A percentile compares a stretch with the other conserved stretches of the same genome.
phyloP scores from a whole-genome alignment of 2,888 invertebrate genomes.

The Leptinotarsa haldemani region DNA sequence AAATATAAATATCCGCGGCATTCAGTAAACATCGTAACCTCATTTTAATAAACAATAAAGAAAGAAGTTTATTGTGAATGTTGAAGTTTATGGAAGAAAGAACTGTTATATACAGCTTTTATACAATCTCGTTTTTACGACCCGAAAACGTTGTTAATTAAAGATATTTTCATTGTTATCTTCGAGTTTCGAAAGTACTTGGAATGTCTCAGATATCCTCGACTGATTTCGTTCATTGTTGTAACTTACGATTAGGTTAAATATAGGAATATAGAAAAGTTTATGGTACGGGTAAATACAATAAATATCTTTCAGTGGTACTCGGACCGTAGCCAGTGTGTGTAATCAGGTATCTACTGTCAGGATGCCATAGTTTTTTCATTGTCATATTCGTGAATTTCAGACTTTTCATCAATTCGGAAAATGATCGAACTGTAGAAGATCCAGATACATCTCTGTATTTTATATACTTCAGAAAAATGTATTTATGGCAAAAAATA shows the following conservation, averaged over 20 bases:
- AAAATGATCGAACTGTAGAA: no score
- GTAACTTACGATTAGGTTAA: conserved; percentile 9
- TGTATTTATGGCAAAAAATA: no score
- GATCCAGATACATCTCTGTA: no score
- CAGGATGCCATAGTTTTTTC: no score
- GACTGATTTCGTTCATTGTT: conserved; percentile 25
- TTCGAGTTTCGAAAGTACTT: conserved; percentile 39
- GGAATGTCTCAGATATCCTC: conserved; percentile 31
- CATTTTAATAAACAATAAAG: conserved; percentile 64
- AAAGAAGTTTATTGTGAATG: conserved; percentile 44
- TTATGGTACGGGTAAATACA: not conserved
- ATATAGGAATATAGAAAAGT: not conserved
- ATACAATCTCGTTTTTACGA: conserved; percentile 46
- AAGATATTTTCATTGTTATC: conserved; percentile 48
- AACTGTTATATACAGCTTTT: conserved; percentile 45
- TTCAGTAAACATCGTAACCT: conserved; percentile 55
- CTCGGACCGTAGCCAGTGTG: no score
- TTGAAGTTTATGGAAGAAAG: conserved; percentile 47
- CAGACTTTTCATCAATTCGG: no score
- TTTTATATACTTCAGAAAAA: no score
- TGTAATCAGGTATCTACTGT: no score
- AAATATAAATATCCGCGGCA: conserved; percentile 37
- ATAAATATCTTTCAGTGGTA: no score
- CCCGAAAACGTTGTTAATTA: conserved; percentile 46
- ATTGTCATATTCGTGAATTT: no score